Evolutionary conservation across 2,797 vertebrate species (phyloP).

Genomic region (Pipistrellus pygmaeus): DNA sequence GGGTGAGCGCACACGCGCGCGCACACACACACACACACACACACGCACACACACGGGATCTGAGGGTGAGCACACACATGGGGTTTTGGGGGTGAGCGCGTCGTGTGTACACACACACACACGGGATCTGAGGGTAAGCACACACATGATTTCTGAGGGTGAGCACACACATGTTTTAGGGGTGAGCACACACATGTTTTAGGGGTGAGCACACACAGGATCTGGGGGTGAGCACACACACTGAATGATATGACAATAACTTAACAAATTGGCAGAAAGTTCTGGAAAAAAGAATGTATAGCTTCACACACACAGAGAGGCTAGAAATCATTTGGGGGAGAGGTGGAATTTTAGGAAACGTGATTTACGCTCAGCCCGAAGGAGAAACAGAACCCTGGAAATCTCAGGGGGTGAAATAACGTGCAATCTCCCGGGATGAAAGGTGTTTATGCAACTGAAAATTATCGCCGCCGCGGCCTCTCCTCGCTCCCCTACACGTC

Average conservation of each 20-base stretch:
- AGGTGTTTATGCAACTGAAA: slow-evolving; percentile 18
- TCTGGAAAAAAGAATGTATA: neutral
- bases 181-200: too few relatives aligned
- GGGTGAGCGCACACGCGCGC: too few relatives aligned
- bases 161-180: too few relatives aligned
- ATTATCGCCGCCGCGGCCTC: neutral
- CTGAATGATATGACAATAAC: neutral
- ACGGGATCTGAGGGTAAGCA: too few relatives aligned
- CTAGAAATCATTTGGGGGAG: neutral
- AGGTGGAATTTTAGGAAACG: slow-evolving; percentile 23
- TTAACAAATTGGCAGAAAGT: neutral
- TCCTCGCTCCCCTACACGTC: neutral
- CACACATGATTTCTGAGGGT: too few relatives aligned
- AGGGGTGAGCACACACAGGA: too few relatives aligned
- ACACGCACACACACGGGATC: too few relatives aligned
- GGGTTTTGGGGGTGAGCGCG: too few relatives aligned
- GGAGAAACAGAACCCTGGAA: neutral
- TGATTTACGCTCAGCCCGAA: neutral
- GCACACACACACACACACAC: too few relatives aligned
- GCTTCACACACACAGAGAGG: neutral
- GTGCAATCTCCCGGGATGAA: neutral
- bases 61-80: too few relatives aligned
- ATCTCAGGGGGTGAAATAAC: neutral
- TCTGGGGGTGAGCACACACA: too few relatives aligned
- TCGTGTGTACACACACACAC: too few relatives aligned